A percentile compares a stretch with the other conserved stretches of the same genome.
These are phyloP conservation scores for Eulemur coronatus DNA, from an alignment of 2,797 vertebrate species.

Conservation along the genomic window DNA sequence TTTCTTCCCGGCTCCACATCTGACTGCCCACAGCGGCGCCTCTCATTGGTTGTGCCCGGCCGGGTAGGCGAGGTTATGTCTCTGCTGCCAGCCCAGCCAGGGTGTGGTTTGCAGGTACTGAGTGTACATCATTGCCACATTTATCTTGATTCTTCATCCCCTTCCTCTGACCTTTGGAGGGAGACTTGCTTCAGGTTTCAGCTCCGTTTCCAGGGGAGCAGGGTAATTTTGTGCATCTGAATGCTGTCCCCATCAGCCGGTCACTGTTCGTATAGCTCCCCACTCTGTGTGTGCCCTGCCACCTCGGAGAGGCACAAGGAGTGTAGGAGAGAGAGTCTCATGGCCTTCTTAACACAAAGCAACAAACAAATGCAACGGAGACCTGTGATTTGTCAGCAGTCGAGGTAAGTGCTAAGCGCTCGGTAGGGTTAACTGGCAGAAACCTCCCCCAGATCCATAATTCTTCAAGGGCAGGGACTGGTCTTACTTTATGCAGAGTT, in stretches of 20 bases:
- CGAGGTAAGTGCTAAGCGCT: background rate
- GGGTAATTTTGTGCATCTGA: background rate
- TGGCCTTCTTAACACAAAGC: background rate
- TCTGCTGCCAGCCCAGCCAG: background rate
- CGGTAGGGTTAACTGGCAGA: background rate
- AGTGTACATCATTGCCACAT: background rate
- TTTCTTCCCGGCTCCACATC: background rate
- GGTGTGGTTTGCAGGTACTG: background rate
- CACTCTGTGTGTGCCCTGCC: background rate
- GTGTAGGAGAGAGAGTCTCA: background rate
- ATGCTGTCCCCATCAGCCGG: background rate
- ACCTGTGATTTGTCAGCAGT: background rate
- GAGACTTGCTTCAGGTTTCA: background rate
- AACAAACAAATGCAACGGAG: background rate
- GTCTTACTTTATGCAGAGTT: background rate
- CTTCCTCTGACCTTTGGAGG: background rate
- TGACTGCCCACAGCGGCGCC: background rate
- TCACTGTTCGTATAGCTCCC: background rate
- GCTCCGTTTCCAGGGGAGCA: background rate
- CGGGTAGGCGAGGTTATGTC: background rate
- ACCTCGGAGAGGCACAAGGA: background rate
- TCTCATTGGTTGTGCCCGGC: background rate
- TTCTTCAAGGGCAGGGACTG: background rate
- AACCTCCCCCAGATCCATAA: background rate
- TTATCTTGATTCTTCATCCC: background rate